Evolutionary conservation across 2,113 vertebrate genomes (phyloP).

Genomic region (Malaclemys terrapin): DNA sequence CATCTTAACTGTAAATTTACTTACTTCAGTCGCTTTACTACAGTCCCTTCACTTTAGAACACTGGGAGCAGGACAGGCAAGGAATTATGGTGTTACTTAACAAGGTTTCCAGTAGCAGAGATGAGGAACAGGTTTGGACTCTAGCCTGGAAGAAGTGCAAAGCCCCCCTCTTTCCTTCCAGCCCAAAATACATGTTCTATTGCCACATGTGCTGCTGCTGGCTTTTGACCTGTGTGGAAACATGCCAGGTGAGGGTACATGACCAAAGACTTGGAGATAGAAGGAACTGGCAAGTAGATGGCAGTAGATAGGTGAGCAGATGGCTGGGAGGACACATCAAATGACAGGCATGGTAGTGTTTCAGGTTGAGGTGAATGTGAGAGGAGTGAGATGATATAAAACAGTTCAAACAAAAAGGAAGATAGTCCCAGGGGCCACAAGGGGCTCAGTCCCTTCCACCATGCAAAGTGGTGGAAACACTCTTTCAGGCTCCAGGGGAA

Average conservation of each 20-base stretch:
- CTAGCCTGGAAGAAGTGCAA: not conserved
- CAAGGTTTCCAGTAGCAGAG: not conserved
- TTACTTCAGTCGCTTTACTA: conserved; percentile 8
- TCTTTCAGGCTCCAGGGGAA: not conserved
- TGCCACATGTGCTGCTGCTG: accelerated
- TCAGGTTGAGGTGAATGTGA: not conserved
- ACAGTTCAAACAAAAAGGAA: not conserved
- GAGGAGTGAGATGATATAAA: not conserved
- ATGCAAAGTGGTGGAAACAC: no score
- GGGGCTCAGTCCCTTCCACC: no score
- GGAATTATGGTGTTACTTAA: not conserved
- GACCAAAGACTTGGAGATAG: not conserved
- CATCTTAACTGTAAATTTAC: not conserved
- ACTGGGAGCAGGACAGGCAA: not conserved
- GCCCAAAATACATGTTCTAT: not conserved
- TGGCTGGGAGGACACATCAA: not conserved
- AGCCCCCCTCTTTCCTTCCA: not conserved
- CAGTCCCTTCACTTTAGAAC: not conserved
- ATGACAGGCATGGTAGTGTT: not conserved
- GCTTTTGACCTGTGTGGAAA: not conserved
- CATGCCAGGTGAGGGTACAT: not conserved
- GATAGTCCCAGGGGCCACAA: not conserved
- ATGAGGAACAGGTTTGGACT: not conserved
- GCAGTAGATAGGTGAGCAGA: not conserved
- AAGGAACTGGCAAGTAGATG: not conserved